Evolutionary conservation across 2,797 vertebrate genomes (phyloP), one percentile per base, ranked within the genome.

Genomic region (Neosilurus mollespiculum): DNA sequence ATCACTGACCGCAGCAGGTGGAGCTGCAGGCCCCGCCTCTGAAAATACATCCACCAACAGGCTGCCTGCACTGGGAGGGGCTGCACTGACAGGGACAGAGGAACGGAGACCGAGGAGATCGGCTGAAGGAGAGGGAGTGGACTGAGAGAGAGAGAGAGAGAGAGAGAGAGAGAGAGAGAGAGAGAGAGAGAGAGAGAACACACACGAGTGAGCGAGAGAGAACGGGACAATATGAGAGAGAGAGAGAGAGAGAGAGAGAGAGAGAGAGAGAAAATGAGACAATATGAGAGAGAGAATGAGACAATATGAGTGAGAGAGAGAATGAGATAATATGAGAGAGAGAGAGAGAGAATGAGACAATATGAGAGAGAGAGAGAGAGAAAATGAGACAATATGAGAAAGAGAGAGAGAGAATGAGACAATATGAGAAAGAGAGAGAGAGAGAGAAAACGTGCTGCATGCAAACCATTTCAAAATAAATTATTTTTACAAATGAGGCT

Each of bases 1-100:
- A 16, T 97, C 96, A 0, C 95, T 93, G 11, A 95, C 90, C 78
- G 92, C 84, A 53, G 95, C 89, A 69, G 93, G 90, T 3, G 94
- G 88, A 15, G 93, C 90, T 0, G 93, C 85, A 0, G 94, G 91
- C 0, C 94, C 93, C 0, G 93, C 92, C 75, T 97, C 96, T 0
- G 96, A 96, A 90, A 97, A 98, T 51, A 98, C 97, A 1, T 97
- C 97, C 73, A 98, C 97, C 90, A 98, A 87, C 51, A 97, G 93
- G 88, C 94, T 96, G 85, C 96, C 96, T 0, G 94, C 86, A 0
- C 93, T 91, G 49, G 94, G 87, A 0, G 93, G 93, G 0, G 91
- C 88, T 0, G 94, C 87, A 0, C 92, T 87, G 0, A 94, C 83
- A 0, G 95, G 92, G 73, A 93, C 94, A 12, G 93, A 90, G 0